Conservation (phyloP, 2,113 vertebrate genomes). For the Entomyzon cyanotis region DNA sequence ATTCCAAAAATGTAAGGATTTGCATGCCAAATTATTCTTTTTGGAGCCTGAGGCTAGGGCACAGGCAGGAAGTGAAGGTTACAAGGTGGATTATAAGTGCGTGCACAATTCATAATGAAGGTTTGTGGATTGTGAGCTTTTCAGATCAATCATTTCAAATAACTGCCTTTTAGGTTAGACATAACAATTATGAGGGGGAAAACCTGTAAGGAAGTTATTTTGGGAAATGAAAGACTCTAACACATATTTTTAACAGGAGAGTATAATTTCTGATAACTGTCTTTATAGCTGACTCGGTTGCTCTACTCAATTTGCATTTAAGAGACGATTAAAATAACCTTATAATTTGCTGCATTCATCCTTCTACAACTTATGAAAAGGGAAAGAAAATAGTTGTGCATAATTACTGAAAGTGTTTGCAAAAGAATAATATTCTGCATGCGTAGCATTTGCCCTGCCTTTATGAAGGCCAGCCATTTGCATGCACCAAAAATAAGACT, state of each 20-base stretch:
- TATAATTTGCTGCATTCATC: slow-evolving; percentile 12
- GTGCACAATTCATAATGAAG: background rate
- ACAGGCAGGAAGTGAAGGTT: slow-evolving; percentile 3
- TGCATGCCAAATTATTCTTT: background rate
- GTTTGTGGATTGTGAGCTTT: slow-evolving; percentile 22
- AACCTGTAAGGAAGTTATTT: background rate
- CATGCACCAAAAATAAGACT: background rate
- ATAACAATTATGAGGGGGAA: background rate
- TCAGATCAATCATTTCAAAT: slow-evolving; percentile 14
- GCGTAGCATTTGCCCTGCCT: background rate
- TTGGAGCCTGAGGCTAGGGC: background rate
- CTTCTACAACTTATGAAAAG: background rate
- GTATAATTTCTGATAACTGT: background rate
- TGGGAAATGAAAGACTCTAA: slow-evolving; percentile 9
- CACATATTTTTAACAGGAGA: slow-evolving; percentile 11
- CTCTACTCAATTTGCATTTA: slow-evolving; percentile 30
- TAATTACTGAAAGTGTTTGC: background rate
- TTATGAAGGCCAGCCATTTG: background rate
- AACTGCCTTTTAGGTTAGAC: slow-evolving; percentile 18
- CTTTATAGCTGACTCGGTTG: slow-evolving; percentile 18
- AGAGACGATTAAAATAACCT: background rate
- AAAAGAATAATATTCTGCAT: background rate
- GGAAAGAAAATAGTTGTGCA: background rate
- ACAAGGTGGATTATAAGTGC: background rate
- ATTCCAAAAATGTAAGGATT: slow-evolving; percentile 17